Base-by-base conservation (phyloP, 2,113 vertebrate genomes). In the Oryzias melastigma region DNA sequence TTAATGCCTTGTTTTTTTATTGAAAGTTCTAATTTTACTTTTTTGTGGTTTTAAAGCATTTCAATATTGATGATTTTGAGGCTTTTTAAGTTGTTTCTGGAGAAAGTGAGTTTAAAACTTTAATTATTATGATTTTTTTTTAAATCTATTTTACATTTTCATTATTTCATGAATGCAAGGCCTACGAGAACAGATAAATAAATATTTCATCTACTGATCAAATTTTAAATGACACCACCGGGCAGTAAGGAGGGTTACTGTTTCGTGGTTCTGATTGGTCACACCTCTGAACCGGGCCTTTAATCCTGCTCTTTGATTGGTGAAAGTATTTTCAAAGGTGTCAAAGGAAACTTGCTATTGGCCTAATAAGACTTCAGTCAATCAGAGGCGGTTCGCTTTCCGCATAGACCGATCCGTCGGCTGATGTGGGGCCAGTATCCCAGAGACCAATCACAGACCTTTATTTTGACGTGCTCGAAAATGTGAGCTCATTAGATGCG, bases 391-490 rank as follows among this genome's bases (percentile, higher is more conserved):
- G 4, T 22, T 0, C 53, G 53, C 69, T 70, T 16, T 58, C 16
- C 0, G 1, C 24, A 83, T 57, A 55, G 75, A 71, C 65, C 19
- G 67, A 78, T 80, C 40, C 4, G 91, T 95, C 91, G 89, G 92
- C 93, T 89, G 95, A 96, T 95, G 90, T 95, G 93, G 83, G 75
- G 63, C 92, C 93, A 96, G 93, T 2, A 5, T 0, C 4, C 0
- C 0, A 13, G 71, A 12, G 83, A 88, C 95, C 95, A 95, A 96
- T 95, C 87, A 80, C 10, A 64, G 43, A 1, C 25, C 53, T 47
- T 40, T 45, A 24, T 42, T 68, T 68, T 58, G 68, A 54, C 51
- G 59, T 48, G 58, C 25, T 41, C 46, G 19, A 41, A 3, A 29
- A 3, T 2, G 1, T 5, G 0, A 1, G 19, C 24, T 0, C 1